phyloP scores from a whole-genome alignment of 2,888 invertebrate genomes.

The Molorchus minor region DNA sequence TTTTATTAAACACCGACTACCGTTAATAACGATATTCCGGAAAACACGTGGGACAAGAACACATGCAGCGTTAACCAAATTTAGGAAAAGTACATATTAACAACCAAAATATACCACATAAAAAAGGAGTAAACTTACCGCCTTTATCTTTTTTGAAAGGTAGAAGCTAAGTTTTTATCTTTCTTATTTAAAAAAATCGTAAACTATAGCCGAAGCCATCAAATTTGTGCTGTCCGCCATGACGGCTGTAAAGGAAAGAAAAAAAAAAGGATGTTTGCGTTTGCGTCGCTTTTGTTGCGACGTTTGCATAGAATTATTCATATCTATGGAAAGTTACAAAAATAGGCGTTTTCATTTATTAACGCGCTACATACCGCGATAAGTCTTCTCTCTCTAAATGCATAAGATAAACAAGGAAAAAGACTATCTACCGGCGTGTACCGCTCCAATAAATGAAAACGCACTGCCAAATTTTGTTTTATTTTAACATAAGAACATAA shows the following conservation, averaged over 20 bases:
- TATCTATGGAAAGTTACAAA: too few relatives aligned
- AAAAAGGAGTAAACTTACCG: constrained; percentile 52
- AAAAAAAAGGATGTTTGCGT: background rate
- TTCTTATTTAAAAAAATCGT: constrained; percentile 72
- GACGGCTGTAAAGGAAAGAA: constrained; percentile 4
- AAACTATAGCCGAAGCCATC: constrained; percentile 68
- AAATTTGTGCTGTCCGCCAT: constrained; percentile 62
- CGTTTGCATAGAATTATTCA: too few relatives aligned
- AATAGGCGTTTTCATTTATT: too few relatives aligned
- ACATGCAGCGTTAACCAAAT: constrained; percentile 1
- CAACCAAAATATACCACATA: background rate
- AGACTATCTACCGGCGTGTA: too few relatives aligned
- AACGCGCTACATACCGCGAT: too few relatives aligned
- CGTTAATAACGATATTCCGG: background rate
- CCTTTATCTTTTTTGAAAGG: constrained; percentile 77
- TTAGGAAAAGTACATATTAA: constrained; percentile 64
- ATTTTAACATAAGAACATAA: too few relatives aligned
- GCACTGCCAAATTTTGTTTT: too few relatives aligned
- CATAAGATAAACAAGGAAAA: too few relatives aligned
- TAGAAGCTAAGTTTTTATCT: constrained; percentile 73
- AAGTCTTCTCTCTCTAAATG: too few relatives aligned
- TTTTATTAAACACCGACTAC: too few relatives aligned
- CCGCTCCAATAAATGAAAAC: too few relatives aligned
- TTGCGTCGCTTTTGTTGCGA: too few relatives aligned
- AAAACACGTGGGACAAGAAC: constrained; percentile 24